Base-by-base conservation (phyloP, 2,797 vertebrate genomes). In the Cichlasoma orientale region DNA sequence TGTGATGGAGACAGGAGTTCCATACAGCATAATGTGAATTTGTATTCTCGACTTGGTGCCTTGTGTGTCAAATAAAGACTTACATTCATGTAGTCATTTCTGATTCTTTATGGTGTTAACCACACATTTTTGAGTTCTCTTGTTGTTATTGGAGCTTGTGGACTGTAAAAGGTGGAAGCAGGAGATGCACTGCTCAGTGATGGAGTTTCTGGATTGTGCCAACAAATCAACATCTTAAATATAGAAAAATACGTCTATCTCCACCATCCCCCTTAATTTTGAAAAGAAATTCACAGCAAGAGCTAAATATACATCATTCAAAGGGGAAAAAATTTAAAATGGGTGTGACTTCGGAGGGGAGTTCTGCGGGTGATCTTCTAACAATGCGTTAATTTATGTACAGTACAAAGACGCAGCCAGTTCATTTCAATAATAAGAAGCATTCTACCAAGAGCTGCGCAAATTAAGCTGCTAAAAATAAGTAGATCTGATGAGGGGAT, bases 241-340 rank as follows among this genome's bases (percentile, higher is more conserved):
- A 14, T 19, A 1, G 1, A 19, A 66, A 66, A 27, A 47, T 19
- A 27, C 2, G 0, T 47, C 16, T 27, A 12, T 27, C 47, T 47
- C 47, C 7, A n/a, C 47, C 3, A 4, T 19, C 38, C 9, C 7
- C 11, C 61, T 66, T 44, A 18, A 66, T 21, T n/a, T 53, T 21
- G n/a, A 21, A 53, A 12, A n/a, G n/a, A 53, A 11, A 11, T 0
- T 47, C 0, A 3, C 44, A 27, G 16, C 0, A 66, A 47, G 61
- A 27, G 47, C 23, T 66, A 47, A 66, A 66, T 47, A 19, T 63
- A 44, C 21, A 25, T 63, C 59, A 44, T 63, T 63, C 59, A 44
- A 44, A 63, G 38, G 18, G 59, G 25, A 25, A 25, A 63, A 25
- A 3, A 44, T 3, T 63, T 21, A 1, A 63, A 63, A 63, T 44